Percentiles rank a stretch among this genome's conserved stretches.
These are phyloP conservation scores for Tragelaphus strepsiceros DNA, from an alignment of 2,113 vertebrate genomes.

Conservation along the genomic window DNA sequence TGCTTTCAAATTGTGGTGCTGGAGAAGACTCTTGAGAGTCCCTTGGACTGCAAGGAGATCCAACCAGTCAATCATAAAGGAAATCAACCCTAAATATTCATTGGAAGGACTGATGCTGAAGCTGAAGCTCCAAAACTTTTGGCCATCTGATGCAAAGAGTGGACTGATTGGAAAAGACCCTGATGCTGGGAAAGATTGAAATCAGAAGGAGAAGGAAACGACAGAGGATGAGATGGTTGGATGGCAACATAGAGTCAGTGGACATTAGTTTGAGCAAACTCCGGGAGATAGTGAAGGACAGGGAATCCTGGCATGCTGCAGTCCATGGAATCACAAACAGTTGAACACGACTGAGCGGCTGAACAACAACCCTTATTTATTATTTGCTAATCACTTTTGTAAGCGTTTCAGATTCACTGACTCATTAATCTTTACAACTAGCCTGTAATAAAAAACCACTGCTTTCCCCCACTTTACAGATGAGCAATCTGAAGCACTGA, in stretches of 20 bases:
- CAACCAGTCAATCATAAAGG: not conserved
- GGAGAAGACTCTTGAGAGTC: not conserved
- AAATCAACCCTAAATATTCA: not conserved
- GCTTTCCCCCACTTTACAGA: not conserved
- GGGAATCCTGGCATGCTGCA: not conserved
- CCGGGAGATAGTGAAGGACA: not conserved
- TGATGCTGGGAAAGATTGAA: not conserved
- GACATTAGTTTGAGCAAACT: not conserved
- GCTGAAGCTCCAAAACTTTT: not conserved
- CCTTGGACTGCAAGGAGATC: not conserved
- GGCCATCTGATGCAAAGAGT: not conserved
- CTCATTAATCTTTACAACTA: not conserved
- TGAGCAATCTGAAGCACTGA: not conserved
- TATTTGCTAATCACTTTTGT: not conserved
- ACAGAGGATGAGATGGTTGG: not conserved
- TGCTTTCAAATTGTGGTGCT: not conserved
- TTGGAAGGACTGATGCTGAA: not conserved
- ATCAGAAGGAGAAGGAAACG: not conserved
- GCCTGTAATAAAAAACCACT: not conserved
- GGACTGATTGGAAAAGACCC: not conserved
- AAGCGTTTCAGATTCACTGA: not conserved
- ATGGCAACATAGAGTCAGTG: not conserved
- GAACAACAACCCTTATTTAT: not conserved
- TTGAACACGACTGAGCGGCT: rapidly evolving
- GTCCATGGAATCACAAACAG: not conserved